Evolutionary conservation across 2,888 invertebrate genomes (phyloP), one percentile per base, ranked within the genome.

Genomic region (Polyommatus iphigenia): DNA sequence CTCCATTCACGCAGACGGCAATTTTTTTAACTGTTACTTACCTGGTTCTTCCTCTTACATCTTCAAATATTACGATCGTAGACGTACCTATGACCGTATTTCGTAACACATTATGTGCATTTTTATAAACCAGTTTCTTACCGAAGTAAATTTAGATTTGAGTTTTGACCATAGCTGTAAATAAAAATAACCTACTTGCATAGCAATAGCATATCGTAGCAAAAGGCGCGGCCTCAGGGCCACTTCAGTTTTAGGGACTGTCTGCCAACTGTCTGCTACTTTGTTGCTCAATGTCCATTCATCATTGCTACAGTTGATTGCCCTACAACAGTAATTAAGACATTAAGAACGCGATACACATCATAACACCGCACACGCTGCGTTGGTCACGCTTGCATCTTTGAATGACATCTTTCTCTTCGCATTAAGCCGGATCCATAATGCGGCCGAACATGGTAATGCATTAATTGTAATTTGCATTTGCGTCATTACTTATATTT

Each of bases 261-360:
- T n/a, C n/a, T n/a, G 59, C 8, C 20, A n/a, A 2, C 2, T n/a
- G 7, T 20, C 59, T n/a, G 59, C 59, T n/a, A 2, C 59, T 59
- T 59, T 59, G 59, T 20, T n/a, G n/a, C 5, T 54, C 54, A 10
- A 46, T 62, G 13, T 10, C 62, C 24, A 67, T n/a, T n/a, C n/a
- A n/a, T n/a, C n/a, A n/a, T 32, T 4, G 5, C 15, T 29, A 5
- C 32, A 32, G 67, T 29, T 29, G 29, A 15, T 32, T 29, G 67
- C 15, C 29, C 67, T 29, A 29, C 67, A 67, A 87, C 83, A 84
- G 83, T 90, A 92, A 93, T 93, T 86, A 93, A 94, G 93, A 92
- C 93, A 92, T 93, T 87, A 92, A 92, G 90, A 88, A 90, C 88
- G 87, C 83, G 82, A 81, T 82, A 84, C 86, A 87, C 89, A 86